Conservation (phyloP, 2,113 vertebrate genomes). For the Ivindomyrus marchei region DNA sequence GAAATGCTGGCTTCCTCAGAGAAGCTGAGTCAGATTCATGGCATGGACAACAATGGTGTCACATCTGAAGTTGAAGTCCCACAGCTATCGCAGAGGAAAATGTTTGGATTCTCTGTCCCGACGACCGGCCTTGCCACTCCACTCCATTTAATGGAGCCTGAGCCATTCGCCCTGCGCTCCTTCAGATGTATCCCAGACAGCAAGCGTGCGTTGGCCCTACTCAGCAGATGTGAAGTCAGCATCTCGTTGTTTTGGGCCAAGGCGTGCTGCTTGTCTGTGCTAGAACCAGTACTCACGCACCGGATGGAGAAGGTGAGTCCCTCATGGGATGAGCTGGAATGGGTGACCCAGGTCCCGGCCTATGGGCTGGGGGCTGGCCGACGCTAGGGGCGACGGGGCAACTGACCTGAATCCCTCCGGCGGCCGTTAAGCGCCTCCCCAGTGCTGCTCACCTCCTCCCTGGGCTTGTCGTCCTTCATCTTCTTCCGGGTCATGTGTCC, state of each 20-base stretch:
- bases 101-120: not conserved
- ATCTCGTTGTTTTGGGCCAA: not conserved
- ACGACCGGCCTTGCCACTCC: not conserved
- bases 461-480: constrained; percentile 88
- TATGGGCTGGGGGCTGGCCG: not conserved
- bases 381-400: not conserved
- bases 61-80: not conserved
- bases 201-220: not conserved
- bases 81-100: not conserved
- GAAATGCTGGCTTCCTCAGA: not conserved
- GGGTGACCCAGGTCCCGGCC: not conserved
- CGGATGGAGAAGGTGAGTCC: not conserved
- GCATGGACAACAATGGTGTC: not conserved
- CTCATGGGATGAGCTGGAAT: not conserved
- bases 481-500: constrained; percentile 99
- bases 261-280: not conserved
- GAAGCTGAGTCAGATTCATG: not conserved
- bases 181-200: not conserved
- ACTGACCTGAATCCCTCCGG: constrained; percentile 53
- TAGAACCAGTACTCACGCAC: not conserved
- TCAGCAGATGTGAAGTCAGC: not conserved
- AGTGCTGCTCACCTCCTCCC: constrained; percentile 80
- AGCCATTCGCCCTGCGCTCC: not conserved
- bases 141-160: not conserved
- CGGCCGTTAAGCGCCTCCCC: constrained; percentile 56